Base-by-base conservation (phyloP, 2,797 vertebrate species). In the Salarias fasciatus region DNA sequence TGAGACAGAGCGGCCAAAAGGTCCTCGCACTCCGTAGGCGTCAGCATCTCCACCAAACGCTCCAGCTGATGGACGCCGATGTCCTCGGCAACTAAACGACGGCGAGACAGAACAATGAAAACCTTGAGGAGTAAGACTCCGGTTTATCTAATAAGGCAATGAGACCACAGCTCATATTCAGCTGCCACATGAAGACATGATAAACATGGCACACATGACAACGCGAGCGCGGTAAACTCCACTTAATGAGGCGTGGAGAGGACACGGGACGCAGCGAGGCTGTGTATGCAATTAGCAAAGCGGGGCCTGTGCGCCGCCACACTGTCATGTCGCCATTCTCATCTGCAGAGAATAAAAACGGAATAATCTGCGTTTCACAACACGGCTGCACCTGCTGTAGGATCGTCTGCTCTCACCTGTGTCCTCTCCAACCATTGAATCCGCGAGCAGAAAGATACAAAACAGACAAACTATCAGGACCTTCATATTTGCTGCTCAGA, bases 31-130 rank as follows among this genome's bases (percentile, higher is more conserved):
- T 97, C 94, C 0, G 64, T 59, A 0, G 69, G 46, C 1, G 93
- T 93, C 69, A 98, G 85, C 64, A 96, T 49, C 72, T 94, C 89
- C 1, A 92, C 91, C 35, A 98, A 79, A 29, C 94, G 94, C 50
- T 85, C 73, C 60, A 96, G 75, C 69, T 93, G 91, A 84, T 96
- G 92, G 0, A 40, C 72, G 0, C 93, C 91, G 5, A 96, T 77
- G 42, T 92, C 92, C 33, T 90, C 87, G 0, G 89, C 90, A 69
- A 89, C 93, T 53, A 57, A 48, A 64, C 42, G 50, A 15, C 33
- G 43, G 55, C 0, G 65, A 43, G 12, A 52, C 28, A 57, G 28
- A 48, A 43, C 10, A 9, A 47, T 61, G 30, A 48, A 35, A 51
- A 14, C 43, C 51, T 57, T 2, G 5, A 44, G 31, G 11, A 49